These are phyloP conservation scores for Drosophila melanosoma DNA, from an alignment of 2,888 invertebrate species.

Conservation along the genomic window DNA sequence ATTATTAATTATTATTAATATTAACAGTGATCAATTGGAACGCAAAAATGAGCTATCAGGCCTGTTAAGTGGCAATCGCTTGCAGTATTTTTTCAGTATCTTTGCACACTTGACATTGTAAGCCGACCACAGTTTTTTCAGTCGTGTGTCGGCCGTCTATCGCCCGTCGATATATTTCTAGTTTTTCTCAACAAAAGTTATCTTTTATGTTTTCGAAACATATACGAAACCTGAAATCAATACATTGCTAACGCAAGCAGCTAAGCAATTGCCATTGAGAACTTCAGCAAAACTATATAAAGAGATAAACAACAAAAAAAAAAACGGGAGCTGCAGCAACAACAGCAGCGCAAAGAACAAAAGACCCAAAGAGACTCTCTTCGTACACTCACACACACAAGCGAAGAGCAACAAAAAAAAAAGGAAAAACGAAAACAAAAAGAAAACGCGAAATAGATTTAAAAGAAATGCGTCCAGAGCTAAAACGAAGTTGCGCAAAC, in stretches of 20 bases:
- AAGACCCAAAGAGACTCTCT: slow-evolving; percentile 44
- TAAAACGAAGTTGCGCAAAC: slow-evolving; percentile 26
- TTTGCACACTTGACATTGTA: slow-evolving; percentile 23
- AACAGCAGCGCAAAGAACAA: slow-evolving; percentile 30
- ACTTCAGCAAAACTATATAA: slow-evolving; percentile 23
- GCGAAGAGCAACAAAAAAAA: slow-evolving; percentile 22
- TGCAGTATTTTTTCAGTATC: slow-evolving; percentile 26
- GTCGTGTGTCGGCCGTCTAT: slow-evolving; percentile 45
- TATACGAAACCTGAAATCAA: slow-evolving; percentile 57
- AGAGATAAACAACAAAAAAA: slow-evolving; percentile 25
- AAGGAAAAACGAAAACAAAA: slow-evolving; percentile 24
- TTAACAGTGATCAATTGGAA: slow-evolving; percentile 14
- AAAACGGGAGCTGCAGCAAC: slow-evolving; percentile 10
- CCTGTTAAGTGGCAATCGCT: neutral
- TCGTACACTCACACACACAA: slow-evolving; percentile 47
- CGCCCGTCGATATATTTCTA: slow-evolving; percentile 64
- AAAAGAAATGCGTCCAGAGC: slow-evolving; percentile 33
- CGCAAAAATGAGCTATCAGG: slow-evolving; percentile 6
- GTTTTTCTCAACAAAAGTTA: slow-evolving; percentile 59
- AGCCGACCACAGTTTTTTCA: slow-evolving; percentile 35
- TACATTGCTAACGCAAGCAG: slow-evolving; percentile 43
- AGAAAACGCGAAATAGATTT: slow-evolving; percentile 17
- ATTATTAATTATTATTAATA: too few species aligned
- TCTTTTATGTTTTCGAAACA: slow-evolving; percentile 59
- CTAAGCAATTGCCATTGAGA: slow-evolving; percentile 40